phyloP scores from a whole-genome alignment of 2,888 invertebrate genomes.

The Torymus tubicola region DNA sequence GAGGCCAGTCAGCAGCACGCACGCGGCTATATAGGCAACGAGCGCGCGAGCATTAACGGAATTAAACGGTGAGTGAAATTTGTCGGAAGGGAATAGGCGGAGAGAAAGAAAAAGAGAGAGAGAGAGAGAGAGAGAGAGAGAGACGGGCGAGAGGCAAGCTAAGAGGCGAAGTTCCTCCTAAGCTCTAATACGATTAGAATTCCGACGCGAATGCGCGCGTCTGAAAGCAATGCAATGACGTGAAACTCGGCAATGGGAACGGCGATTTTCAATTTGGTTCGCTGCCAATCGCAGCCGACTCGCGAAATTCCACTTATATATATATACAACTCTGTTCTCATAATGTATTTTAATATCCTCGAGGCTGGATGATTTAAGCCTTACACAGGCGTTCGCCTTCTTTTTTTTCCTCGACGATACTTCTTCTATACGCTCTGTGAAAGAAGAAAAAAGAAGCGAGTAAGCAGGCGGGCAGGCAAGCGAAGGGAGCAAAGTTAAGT shows the following conservation, averaged over 20 bases:
- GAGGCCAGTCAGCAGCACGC: background rate
- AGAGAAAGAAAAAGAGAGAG: background rate
- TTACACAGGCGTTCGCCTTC: slow-evolving; percentile 58
- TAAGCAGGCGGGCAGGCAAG: background rate
- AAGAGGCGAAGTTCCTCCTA: slow-evolving; percentile 3
- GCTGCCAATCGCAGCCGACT: slow-evolving; percentile 67
- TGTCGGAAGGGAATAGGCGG: background rate
- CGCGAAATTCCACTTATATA: background rate
- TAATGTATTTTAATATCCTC: slow-evolving; percentile 71
- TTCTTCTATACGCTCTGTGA: background rate
- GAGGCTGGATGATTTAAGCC: slow-evolving; percentile 66
- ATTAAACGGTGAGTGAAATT: slow-evolving; percentile 39
- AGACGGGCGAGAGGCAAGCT: background rate
- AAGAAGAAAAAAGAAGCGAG: background rate
- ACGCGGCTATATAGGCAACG: background rate
- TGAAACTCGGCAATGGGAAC: slow-evolving; percentile 58
- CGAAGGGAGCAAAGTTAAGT: slow-evolving; percentile 48
- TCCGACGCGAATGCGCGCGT: slow-evolving; percentile 45
- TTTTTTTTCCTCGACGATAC: slow-evolving; percentile 3
- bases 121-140: background rate
- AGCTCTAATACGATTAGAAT: slow-evolving; percentile 52
- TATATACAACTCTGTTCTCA: slow-evolving; percentile 46
- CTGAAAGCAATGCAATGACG: slow-evolving; percentile 16
- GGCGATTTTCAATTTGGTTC: slow-evolving; percentile 73
- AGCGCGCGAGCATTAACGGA: slow-evolving; percentile 31